Evolutionary conservation across 2,888 invertebrate genomes (phyloP).

Genomic region (Chymomyza amoena): DNA sequence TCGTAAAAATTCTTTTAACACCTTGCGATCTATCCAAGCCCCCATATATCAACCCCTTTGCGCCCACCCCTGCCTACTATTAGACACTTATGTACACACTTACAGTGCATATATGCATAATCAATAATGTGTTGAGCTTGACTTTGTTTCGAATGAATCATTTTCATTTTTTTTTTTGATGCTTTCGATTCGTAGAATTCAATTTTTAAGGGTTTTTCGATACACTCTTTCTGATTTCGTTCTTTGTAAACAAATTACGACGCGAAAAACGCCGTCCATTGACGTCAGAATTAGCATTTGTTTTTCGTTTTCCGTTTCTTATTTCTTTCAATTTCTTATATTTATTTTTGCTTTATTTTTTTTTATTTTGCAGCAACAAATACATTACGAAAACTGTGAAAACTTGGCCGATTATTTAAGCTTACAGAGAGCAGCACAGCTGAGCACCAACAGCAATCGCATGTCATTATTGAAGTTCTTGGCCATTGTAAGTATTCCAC

Average conservation of each 20-base stretch:
- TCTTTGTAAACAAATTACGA: conserved; percentile 25
- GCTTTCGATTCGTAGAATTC: not conserved
- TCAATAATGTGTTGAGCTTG: not conserved
- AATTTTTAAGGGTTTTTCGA: not conserved
- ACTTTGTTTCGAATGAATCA: conserved; percentile 4
- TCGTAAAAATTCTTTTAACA: no score
- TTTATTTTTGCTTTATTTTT: conserved; percentile 1
- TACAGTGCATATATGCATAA: not conserved
- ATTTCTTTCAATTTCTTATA: conserved; percentile 2
- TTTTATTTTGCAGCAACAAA: conserved; percentile 63
- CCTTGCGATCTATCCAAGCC: no score
- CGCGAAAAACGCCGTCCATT: conserved; percentile 8
- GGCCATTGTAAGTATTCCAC: conserved; percentile 85
- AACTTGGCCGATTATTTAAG: conserved; percentile 74
- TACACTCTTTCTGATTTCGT: not conserved
- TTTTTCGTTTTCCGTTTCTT: conserved; percentile 7
- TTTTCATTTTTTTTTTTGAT: not conserved
- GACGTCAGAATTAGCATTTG: conserved; percentile 26
- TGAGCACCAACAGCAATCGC: conserved; percentile 58
- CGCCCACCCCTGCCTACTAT: no score
- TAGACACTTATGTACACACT: not conserved
- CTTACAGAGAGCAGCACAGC: conserved; percentile 38
- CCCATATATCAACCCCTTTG: no score
- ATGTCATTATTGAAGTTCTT: conserved; percentile 84
- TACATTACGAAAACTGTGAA: conserved; percentile 66